phyloP scores from a whole-genome alignment of 2,113 vertebrate species.

The Triplophysa rosa region DNA sequence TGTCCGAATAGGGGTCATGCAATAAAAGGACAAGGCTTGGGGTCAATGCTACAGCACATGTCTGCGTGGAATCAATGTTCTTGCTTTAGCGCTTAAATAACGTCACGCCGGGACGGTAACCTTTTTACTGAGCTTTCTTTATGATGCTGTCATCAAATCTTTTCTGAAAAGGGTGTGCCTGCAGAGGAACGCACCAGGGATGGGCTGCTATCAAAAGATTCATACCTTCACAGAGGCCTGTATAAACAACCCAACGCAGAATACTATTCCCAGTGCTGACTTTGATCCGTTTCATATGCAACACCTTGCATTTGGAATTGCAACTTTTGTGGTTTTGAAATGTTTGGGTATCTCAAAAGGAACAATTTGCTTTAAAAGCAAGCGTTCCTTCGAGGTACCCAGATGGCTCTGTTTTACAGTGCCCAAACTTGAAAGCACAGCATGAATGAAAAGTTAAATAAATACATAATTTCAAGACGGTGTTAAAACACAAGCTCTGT shows the following conservation, averaged over 20 bases:
- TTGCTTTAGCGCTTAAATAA: constrained; percentile 29
- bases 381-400: neutral
- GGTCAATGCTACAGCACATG: constrained; percentile 8
- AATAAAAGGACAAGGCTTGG: neutral
- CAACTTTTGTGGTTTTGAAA: constrained; percentile 3
- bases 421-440: neutral
- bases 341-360: neutral
- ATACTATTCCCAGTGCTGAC: neutral
- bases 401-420: neutral
- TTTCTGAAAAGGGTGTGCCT: constrained; percentile 37
- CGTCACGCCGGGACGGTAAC: constrained; percentile 37
- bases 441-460: neutral
- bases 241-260: constrained; percentile 11
- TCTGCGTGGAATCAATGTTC: constrained; percentile 27
- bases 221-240: constrained; percentile 17
- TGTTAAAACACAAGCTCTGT: neutral
- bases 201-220: constrained; percentile 33
- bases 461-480: neutral
- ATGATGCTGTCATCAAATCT: constrained; percentile 28
- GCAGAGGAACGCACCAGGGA: constrained; percentile 29
- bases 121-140: constrained; percentile 42
- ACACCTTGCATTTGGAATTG: neutral
- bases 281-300: constrained; percentile 12
- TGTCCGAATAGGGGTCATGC: neutral
- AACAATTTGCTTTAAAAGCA: neutral